A percentile compares a stretch with the other conserved stretches of the same genome.
Conservation (phyloP, 2,888 invertebrate genomes). For the Torymus texanus region DNA sequence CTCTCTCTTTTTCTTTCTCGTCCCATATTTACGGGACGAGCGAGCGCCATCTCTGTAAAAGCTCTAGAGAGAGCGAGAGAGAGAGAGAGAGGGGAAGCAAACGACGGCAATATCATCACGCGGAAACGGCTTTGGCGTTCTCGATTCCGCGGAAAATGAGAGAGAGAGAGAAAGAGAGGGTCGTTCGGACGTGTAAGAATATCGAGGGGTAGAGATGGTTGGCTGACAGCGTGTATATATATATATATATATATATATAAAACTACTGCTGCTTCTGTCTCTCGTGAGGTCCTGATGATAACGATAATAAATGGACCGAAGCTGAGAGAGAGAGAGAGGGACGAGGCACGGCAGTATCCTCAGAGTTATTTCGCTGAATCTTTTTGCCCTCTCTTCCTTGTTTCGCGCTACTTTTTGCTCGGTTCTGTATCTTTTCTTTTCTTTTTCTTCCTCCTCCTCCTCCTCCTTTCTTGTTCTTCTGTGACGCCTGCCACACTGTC, state of each 20-base stretch:
- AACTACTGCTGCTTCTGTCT: neutral
- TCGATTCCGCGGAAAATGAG: conserved; percentile 45
- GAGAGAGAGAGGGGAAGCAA: neutral
- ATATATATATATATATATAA: no score
- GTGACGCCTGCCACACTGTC: no score
- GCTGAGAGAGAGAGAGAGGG: no score
- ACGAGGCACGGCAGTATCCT: no score
- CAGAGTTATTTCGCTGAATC: neutral
- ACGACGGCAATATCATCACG: conserved; percentile 50
- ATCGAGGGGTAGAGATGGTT: conserved; percentile 19
- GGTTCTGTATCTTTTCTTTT: no score
- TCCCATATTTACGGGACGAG: conserved; percentile 40
- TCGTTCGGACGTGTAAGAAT: conserved; percentile 7
- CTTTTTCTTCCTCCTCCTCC: no score
- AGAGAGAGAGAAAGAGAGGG: conserved; percentile 21
- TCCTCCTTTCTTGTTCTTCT: no score
- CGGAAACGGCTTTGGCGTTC: conserved; percentile 33
- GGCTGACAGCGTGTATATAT: no score
- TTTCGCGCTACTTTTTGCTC: no score
- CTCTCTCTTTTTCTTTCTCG: neutral
- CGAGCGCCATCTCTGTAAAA: conserved; percentile 18
- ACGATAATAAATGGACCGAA: conserved; percentile 47
- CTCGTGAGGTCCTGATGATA: conserved; percentile 49
- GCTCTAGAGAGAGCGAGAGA: neutral
- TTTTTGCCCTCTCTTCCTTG: neutral